Percentiles rank a stretch among this genome's conserved stretches.
Conservation (phyloP, 2,113 vertebrate genomes). For the Antennarius striatus region DNA sequence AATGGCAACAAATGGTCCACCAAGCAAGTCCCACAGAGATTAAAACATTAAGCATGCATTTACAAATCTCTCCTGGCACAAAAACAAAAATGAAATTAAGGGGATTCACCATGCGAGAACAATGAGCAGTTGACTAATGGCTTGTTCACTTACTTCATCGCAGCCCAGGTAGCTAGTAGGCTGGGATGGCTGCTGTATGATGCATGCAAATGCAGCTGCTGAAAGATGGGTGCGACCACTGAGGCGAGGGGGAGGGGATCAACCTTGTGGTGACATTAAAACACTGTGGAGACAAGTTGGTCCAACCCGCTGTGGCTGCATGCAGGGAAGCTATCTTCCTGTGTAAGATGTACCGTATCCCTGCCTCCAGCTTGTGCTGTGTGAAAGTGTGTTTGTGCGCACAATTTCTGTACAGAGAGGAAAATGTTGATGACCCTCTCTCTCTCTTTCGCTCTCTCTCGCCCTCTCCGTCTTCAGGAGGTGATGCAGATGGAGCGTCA, state of each 20-base stretch:
- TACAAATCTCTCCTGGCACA: slow-evolving; percentile 79
- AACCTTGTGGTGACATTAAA: slow-evolving; percentile 75
- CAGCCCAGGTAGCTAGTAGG: slow-evolving; percentile 66
- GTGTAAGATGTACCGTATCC: slow-evolving; percentile 33
- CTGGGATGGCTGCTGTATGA: slow-evolving; percentile 35
- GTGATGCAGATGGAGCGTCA: slow-evolving; percentile 98
- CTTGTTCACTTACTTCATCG: slow-evolving; percentile 67
- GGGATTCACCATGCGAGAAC: slow-evolving; percentile 70
- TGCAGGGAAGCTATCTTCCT: slow-evolving; percentile 45
- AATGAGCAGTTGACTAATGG: slow-evolving; percentile 77
- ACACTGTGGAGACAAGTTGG: slow-evolving; percentile 27
- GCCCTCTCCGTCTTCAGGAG: slow-evolving; percentile 81
- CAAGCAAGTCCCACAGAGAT: slow-evolving; percentile 71
- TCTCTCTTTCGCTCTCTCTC: neutral
- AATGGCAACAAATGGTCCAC: slow-evolving; percentile 75
- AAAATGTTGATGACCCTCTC: neutral
- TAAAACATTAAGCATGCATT: slow-evolving; percentile 76
- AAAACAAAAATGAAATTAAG: slow-evolving; percentile 78
- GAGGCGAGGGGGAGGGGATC: slow-evolving; percentile 37
- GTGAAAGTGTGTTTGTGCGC: neutral
- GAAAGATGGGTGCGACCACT: slow-evolving; percentile 20
- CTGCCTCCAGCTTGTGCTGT: slow-evolving; percentile 17
- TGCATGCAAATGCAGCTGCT: slow-evolving; percentile 65
- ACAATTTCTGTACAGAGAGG: too few species aligned
- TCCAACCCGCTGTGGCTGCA: slow-evolving; percentile 48